Conservation (phyloP, 2,888 invertebrate species). For the Amaurobius ferox region DNA sequence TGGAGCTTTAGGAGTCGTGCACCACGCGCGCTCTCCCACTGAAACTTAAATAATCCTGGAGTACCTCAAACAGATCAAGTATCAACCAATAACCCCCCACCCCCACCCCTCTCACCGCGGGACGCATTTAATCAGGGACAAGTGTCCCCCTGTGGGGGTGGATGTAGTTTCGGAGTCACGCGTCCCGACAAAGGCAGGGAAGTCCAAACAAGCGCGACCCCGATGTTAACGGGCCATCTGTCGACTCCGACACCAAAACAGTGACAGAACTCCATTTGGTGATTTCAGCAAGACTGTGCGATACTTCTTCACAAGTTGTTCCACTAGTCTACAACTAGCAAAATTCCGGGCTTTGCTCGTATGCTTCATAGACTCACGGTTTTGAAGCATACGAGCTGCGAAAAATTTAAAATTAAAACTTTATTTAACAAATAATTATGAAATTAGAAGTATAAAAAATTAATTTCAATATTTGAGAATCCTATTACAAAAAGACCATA, state of each 20-base stretch:
- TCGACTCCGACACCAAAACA: conserved; percentile 7
- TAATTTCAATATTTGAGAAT: too few relatives aligned
- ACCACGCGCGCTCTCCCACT: background rate
- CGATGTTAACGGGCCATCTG: conserved; percentile 57
- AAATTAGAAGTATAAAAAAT: too few relatives aligned
- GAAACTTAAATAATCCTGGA: background rate
- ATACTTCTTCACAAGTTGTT: too few relatives aligned
- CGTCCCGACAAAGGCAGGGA: conserved; percentile 10
- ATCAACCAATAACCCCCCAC: background rate
- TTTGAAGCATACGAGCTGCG: too few relatives aligned
- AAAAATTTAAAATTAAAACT: too few relatives aligned
- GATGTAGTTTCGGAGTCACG: conserved; percentile 6
- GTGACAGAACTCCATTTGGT: too few relatives aligned
- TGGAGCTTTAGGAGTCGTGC: background rate
- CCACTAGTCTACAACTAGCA: too few relatives aligned
- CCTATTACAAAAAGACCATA: too few relatives aligned
- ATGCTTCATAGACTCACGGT: too few relatives aligned
- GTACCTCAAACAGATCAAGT: background rate
- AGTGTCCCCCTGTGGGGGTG: conserved; percentile 5
- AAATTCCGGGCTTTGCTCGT: too few relatives aligned
- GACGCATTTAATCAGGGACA: conserved; percentile 41
- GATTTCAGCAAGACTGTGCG: too few relatives aligned
- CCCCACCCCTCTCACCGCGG: background rate
- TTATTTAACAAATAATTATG: too few relatives aligned
- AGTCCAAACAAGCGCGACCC: conserved; percentile 54